Percentiles rank a stretch among this genome's conserved stretches.
Evolutionary conservation across 1,140 invertebrate genomes (phyloP).

Genomic region (Nasonia longicornis): DNA sequence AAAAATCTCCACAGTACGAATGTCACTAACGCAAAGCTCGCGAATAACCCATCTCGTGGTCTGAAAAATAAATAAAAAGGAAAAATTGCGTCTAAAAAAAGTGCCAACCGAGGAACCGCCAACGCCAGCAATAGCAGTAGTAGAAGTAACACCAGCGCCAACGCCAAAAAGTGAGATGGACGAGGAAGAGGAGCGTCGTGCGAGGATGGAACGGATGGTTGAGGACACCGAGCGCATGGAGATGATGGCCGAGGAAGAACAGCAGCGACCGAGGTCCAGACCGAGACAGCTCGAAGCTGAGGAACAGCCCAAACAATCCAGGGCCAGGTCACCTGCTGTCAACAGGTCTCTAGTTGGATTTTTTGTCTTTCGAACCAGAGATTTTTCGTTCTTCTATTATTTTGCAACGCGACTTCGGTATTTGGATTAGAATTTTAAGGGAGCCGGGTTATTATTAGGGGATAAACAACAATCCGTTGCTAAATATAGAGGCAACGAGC

Average conservation of each 20-base stretch:
- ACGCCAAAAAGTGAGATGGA: constrained; percentile 37
- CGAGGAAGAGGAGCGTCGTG: constrained; percentile 58
- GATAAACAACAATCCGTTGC: not conserved
- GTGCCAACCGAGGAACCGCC: not conserved
- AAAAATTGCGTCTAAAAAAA: not conserved
- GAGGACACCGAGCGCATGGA: constrained; percentile 62
- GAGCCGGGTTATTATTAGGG: too few relatives aligned
- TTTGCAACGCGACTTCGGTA: not conserved
- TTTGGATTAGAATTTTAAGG: not conserved
- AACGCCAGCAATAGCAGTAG: not conserved
- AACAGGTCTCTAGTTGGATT: constrained; percentile 26
- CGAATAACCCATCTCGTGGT: not conserved
- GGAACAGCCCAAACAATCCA: not conserved
- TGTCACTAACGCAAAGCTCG: not conserved
- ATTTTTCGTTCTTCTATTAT: not conserved
- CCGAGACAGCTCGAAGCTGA: constrained; percentile 3
- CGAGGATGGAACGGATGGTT: constrained; percentile 62
- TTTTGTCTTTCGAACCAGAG: not conserved
- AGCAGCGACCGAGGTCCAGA: constrained; percentile 8
- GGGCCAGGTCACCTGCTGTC: constrained; percentile 12
- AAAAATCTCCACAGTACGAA: not conserved
- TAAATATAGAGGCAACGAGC: not conserved
- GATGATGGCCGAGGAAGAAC: constrained; percentile 31
- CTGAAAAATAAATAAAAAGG: not conserved
- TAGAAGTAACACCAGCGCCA: not conserved